Conservation (phyloP, 2,797 vertebrate species). For the Brachyrhaphis roseni region DNA sequence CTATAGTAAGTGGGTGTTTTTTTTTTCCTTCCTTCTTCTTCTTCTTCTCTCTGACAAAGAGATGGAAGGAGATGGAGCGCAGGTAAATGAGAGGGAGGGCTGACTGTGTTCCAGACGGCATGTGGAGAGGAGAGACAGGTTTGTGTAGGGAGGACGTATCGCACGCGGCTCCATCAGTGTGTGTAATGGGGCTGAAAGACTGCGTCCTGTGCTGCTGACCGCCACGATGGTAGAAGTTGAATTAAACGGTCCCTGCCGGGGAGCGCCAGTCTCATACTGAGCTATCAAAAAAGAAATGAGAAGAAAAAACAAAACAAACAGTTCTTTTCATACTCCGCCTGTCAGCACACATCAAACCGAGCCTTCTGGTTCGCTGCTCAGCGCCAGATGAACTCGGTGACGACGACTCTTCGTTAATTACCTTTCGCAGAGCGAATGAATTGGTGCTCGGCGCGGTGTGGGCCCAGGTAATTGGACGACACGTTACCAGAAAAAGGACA, state of each 20-base stretch:
- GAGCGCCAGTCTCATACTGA: constrained; percentile 27
- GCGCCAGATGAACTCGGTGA: background rate
- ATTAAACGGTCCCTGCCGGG: constrained; percentile 65
- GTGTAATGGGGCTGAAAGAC: constrained; percentile 78
- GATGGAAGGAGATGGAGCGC: constrained; percentile 22
- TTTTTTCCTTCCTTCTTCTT: constrained; percentile 2
- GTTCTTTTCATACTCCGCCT: constrained; percentile 1
- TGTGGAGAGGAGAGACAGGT: constrained; percentile 27
- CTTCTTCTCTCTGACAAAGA: constrained; percentile 28
- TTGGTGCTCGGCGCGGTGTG: constrained; percentile 7
- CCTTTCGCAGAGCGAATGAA: constrained; percentile 28
- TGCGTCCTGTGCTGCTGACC: constrained; percentile 63
- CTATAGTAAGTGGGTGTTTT: constrained; percentile 50
- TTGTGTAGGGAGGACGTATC: constrained; percentile 67
- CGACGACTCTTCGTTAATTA: constrained; percentile 35
- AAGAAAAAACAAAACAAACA: constrained; percentile 8
- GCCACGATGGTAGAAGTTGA: constrained; percentile 57
- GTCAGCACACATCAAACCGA: constrained; percentile 16
- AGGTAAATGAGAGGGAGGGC: constrained; percentile 25
- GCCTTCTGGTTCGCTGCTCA: constrained; percentile 35
- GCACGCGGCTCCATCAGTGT: constrained; percentile 71
- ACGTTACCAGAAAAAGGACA: constrained; percentile 24
- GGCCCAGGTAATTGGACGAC: constrained; percentile 41
- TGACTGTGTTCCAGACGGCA: constrained; percentile 39
- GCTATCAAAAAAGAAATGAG: constrained; percentile 9